Percentiles rank a stretch among this genome's conserved stretches.
phyloP scores from a whole-genome alignment of 2,113 vertebrate species.

The Bufo gargarizans region DNA sequence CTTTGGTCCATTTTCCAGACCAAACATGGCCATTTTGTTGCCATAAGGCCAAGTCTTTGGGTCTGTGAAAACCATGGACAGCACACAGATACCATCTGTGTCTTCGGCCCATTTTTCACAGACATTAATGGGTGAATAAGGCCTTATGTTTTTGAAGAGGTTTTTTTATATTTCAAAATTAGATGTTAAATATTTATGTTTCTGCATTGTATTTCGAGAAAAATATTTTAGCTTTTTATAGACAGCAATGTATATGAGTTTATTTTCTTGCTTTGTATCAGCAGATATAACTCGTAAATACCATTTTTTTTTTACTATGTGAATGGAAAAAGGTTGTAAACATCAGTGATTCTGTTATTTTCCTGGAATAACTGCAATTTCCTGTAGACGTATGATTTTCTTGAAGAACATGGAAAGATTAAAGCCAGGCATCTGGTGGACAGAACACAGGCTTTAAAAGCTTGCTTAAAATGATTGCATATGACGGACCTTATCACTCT shows the following conservation, averaged over 20 bases:
- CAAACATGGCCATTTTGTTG: no score
- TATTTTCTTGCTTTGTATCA: not conserved
- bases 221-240: no score
- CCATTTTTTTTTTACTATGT: not conserved
- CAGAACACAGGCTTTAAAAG: conserved; percentile 11
- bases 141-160: no score
- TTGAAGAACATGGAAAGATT: conserved; percentile 11
- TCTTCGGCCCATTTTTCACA: no score
- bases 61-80: no score
- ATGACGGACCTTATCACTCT: not conserved
- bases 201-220: no score
- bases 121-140: no score
- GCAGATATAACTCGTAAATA: not conserved
- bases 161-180: no score
- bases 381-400: not conserved
- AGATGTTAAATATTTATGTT: no score
- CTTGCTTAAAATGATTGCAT: not conserved
- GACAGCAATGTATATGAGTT: not conserved
- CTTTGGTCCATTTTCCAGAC: no score
- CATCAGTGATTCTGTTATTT: not conserved
- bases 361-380: not conserved
- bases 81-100: no score
- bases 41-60: no score
- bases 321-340: not conserved
- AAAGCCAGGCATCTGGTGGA: conserved; percentile 16